Percentiles rank a stretch among this genome's conserved stretches.
Evolutionary conservation across 2,888 invertebrate genomes (phyloP).

Genomic region (Ichneumoninae sp.): DNA sequence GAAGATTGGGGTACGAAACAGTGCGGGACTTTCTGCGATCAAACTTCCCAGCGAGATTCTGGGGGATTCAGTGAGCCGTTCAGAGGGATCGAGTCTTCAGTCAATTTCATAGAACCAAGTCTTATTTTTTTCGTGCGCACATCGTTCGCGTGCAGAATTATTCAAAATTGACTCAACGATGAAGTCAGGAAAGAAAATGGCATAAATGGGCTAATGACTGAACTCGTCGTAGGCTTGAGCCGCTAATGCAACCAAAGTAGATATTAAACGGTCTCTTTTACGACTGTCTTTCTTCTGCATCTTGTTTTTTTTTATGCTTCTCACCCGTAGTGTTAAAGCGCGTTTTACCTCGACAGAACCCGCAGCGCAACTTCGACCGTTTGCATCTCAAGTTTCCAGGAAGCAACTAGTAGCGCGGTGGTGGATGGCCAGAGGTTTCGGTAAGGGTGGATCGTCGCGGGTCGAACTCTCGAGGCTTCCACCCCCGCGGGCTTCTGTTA

Average conservation of each 20-base stretch:
- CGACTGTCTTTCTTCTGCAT: background rate
- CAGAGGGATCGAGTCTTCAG: background rate
- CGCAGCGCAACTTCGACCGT: constrained; percentile 66
- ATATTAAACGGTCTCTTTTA: background rate
- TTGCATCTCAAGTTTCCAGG: constrained; percentile 69
- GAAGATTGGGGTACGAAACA: no score
- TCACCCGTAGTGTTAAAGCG: constrained; percentile 32
- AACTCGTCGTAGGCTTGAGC: background rate
- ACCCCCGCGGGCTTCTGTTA: constrained; percentile 28
- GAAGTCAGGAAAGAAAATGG: background rate
- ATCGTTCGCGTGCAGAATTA: background rate
- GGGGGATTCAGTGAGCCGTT: no score
- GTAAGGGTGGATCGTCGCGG: constrained; percentile 32
- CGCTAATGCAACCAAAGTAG: background rate
- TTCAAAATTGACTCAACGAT: background rate
- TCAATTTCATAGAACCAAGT: background rate
- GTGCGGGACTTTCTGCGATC: no score
- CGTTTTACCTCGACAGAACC: constrained; percentile 41
- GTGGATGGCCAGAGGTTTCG: constrained; percentile 60
- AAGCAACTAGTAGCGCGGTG: constrained; percentile 63
- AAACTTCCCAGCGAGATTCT: no score
- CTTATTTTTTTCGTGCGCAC: no score
- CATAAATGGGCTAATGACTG: background rate
- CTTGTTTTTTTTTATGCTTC: constrained; percentile 34
- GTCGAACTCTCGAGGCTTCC: constrained; percentile 52